phyloP scores from a whole-genome alignment of 2,797 vertebrate genomes.

The Gastrophryne carolinensis region DNA sequence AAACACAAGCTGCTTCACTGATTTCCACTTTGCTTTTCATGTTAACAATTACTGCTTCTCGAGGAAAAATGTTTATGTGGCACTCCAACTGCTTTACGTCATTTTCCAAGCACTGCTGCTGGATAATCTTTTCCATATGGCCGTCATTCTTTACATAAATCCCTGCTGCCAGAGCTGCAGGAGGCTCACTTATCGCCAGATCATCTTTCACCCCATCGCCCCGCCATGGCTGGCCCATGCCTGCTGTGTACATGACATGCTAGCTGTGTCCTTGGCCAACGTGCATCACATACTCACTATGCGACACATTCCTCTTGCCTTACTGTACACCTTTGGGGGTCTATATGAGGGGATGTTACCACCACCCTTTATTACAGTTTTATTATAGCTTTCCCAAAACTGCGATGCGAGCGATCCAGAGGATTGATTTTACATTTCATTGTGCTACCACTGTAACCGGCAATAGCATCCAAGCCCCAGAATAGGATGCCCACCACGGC shows the following conservation, averaged over 20 bases:
- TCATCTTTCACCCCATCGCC: slow-evolving; percentile 1
- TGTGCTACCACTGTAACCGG: too few species aligned
- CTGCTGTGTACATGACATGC: not conserved
- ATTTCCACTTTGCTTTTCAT: slow-evolving; percentile 23
- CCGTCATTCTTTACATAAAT: slow-evolving; percentile 42
- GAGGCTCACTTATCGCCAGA: slow-evolving; percentile 18
- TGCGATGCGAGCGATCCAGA: too few species aligned
- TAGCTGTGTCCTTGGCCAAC: not conserved
- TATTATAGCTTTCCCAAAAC: too few species aligned
- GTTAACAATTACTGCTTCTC: slow-evolving; percentile 45
- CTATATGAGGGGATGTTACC: too few species aligned
- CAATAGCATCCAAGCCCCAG: too few species aligned
- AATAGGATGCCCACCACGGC: too few species aligned
- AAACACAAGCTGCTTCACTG: slow-evolving; percentile 7
- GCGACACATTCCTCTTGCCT: too few species aligned
- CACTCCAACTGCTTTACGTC: slow-evolving; percentile 37
- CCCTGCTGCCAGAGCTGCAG: slow-evolving; percentile 18
- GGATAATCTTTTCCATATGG: slow-evolving; percentile 47
- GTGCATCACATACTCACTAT: too few species aligned
- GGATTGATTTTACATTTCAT: too few species aligned
- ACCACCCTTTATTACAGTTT: too few species aligned
- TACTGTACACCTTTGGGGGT: too few species aligned
- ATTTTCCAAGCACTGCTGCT: slow-evolving; percentile 37
- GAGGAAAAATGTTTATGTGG: slow-evolving; percentile 35
- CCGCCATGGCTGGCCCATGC: not conserved